Evolutionary conservation across 1,140 invertebrate species (phyloP).

Genomic region (Paracyclopina nana): DNA sequence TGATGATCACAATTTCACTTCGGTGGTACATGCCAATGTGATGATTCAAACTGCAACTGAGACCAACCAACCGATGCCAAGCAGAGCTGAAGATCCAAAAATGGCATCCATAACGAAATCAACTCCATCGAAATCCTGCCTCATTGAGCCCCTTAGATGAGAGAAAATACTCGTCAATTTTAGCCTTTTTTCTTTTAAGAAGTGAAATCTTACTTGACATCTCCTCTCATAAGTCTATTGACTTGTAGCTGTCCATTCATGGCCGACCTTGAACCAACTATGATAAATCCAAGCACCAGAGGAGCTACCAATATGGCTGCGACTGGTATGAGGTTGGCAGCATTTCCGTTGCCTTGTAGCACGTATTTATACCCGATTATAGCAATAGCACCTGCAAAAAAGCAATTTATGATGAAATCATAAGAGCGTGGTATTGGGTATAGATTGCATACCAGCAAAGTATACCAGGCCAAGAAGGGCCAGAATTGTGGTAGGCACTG

Average conservation of each 20-base stretch:
- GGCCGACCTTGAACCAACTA: not conserved
- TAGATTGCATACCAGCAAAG: not conserved
- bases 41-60: not conserved
- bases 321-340: not conserved
- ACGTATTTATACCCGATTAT: not conserved
- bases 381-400: not conserved
- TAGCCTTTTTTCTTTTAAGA: no score
- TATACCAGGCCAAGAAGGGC: not conserved
- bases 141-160: not conserved
- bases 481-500: not conserved
- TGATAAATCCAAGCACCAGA: no score
- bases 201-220: not conserved
- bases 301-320: not conserved
- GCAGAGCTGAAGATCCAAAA: not conserved
- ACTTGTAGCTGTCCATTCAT: not conserved
- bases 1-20: no score
- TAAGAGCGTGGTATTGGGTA: no score
- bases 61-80: not conserved
- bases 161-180: not conserved
- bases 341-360: not conserved
- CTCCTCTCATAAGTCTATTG: not conserved
- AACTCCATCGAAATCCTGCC: not conserved
- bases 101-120: not conserved
- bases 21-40: no score
- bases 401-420: not conserved